Conservation (phyloP, 2,797 vertebrate species). For the Thripadectes ignobilis region DNA sequence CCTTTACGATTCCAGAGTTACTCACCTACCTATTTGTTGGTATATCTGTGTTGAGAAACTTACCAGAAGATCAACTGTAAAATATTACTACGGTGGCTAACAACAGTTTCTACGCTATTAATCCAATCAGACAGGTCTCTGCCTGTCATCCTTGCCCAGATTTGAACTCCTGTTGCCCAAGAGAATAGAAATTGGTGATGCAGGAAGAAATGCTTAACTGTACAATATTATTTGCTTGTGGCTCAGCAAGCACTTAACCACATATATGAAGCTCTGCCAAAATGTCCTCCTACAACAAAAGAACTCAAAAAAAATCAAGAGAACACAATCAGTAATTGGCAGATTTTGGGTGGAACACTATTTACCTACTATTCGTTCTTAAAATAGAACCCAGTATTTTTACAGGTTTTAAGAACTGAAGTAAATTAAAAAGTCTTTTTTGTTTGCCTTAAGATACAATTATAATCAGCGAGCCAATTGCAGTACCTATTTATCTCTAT, state of each 20-base stretch:
- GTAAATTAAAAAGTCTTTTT: background rate
- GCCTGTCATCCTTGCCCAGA: slow-evolving; percentile 44
- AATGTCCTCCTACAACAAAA: slow-evolving; percentile 61
- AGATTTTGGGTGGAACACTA: slow-evolving; percentile 36
- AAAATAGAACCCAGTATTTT: slow-evolving; percentile 44
- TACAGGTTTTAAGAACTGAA: slow-evolving; percentile 21
- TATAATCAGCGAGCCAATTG: background rate
- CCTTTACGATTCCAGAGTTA: slow-evolving; percentile 7
- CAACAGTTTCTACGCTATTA: slow-evolving; percentile 42
- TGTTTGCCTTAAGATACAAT: background rate
- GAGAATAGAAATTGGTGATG: slow-evolving; percentile 49
- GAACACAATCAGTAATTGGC: slow-evolving; percentile 37
- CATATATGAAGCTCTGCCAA: slow-evolving; percentile 19
- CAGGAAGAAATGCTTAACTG: slow-evolving; percentile 62
- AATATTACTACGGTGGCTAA: background rate
- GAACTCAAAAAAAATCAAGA: background rate
- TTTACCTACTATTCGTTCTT: slow-evolving; percentile 47
- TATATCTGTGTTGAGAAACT: background rate
- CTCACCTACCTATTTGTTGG: background rate
- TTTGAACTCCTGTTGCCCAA: slow-evolving; percentile 53
- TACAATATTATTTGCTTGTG: slow-evolving; percentile 47
- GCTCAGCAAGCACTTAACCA: slow-evolving; percentile 62
- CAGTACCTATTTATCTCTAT: background rate
- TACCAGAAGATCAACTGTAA: slow-evolving; percentile 16
- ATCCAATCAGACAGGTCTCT: slow-evolving; percentile 27